A percentile compares a stretch with the other conserved stretches of the same genome.
These are phyloP conservation scores for Cotesia congregata DNA, from an alignment of 2,888 invertebrate genomes.

Conservation along the genomic window DNA sequence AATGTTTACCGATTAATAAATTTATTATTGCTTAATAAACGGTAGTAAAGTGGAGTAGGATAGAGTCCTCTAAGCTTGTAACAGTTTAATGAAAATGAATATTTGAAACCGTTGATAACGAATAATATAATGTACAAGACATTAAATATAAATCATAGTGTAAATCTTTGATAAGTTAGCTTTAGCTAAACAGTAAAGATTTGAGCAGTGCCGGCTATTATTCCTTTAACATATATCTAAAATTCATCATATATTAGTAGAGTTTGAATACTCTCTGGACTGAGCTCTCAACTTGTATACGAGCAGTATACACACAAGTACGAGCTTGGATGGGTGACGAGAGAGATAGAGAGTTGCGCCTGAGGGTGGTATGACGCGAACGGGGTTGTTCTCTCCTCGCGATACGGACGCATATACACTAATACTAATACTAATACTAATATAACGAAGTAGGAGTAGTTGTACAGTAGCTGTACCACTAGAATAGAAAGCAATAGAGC, in stretches of 20 bases:
- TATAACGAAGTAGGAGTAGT: constrained; percentile 1
- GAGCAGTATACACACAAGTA: constrained; percentile 50
- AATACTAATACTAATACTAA: background rate
- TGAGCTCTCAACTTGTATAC: background rate
- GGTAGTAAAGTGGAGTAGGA: too few species aligned
- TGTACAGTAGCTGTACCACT: background rate
- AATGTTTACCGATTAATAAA: too few species aligned
- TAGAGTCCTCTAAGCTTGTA: too few species aligned
- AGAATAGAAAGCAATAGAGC: constrained; percentile 18
- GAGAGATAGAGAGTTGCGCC: constrained; percentile 8
- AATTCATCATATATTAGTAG: background rate
- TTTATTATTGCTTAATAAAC: too few species aligned
- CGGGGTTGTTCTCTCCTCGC: constrained; percentile 25
- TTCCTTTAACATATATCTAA: background rate
- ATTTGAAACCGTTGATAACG: too few species aligned
- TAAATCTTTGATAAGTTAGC: background rate
- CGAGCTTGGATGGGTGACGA: constrained; percentile 38
- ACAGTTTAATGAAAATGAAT: too few species aligned
- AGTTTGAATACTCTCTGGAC: background rate
- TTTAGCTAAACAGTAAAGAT: background rate
- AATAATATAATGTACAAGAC: background rate
- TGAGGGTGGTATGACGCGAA: constrained; percentile 18
- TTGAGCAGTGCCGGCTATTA: background rate
- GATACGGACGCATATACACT: constrained; percentile 16
- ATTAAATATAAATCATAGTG: background rate